Conservation (phyloP, 2,888 invertebrate species). For the Amphimallon solstitiale region DNA sequence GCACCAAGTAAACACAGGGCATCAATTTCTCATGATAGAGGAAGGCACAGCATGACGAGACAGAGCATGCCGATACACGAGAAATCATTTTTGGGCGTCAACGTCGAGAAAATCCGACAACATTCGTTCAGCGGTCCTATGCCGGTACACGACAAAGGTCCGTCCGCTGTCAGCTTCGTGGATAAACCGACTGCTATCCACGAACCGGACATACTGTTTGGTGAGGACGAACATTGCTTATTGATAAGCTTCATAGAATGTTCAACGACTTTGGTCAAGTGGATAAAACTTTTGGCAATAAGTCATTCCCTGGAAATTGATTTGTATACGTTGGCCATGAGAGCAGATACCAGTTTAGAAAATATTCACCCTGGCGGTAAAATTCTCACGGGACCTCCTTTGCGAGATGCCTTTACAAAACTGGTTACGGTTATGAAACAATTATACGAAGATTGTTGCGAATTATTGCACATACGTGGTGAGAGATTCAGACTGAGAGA, state of each 20-base stretch:
- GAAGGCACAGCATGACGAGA: constrained; percentile 58
- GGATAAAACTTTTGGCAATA: constrained; percentile 74
- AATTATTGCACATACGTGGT: constrained; percentile 74
- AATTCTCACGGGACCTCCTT: constrained; percentile 65
- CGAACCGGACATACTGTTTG: constrained; percentile 63
- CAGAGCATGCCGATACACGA: constrained; percentile 62
- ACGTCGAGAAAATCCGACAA: constrained; percentile 61
- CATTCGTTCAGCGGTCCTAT: constrained; percentile 63
- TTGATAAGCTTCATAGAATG: constrained; percentile 85
- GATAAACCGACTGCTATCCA: constrained; percentile 48
- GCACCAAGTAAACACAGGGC: constrained; percentile 64
- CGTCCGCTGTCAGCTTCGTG: constrained; percentile 56
- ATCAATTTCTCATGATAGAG: constrained; percentile 60
- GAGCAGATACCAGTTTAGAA: constrained; percentile 75
- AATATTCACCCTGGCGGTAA: constrained; percentile 84
- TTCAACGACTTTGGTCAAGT: constrained; percentile 86
- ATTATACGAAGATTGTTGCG: constrained; percentile 79
- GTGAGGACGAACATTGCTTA: constrained; percentile 75
- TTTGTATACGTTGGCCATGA: constrained; percentile 78
- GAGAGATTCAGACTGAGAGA: constrained; percentile 72
- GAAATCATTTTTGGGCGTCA: constrained; percentile 60
- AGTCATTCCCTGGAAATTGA: constrained; percentile 78
- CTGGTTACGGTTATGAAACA: constrained; percentile 74
- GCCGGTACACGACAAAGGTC: constrained; percentile 49
- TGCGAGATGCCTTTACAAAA: constrained; percentile 78